These are phyloP conservation scores for Cyanistes caeruleus DNA, from an alignment of 2,113 vertebrate species.

Conservation along the genomic window DNA sequence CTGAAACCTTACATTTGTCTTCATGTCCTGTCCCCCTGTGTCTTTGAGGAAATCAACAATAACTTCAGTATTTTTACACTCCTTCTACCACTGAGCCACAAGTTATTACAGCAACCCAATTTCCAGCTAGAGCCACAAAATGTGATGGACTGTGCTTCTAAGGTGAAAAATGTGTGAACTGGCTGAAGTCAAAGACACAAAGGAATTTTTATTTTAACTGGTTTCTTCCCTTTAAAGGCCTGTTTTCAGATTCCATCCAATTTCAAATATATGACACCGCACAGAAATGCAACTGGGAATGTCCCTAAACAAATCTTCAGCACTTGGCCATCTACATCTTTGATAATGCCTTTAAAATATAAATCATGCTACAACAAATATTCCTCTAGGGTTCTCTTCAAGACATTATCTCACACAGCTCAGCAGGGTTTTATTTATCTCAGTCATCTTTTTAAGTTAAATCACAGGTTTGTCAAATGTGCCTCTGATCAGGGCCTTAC, in stretches of 20 bases:
- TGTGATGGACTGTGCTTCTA: neutral
- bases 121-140: neutral
- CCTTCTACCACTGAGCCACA: neutral
- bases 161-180: neutral
- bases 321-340: neutral
- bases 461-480: slow-evolving; percentile 29
- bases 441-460: neutral
- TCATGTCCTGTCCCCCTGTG: neutral
- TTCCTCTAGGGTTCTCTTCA: neutral
- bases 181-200: neutral
- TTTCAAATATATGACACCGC: neutral
- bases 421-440: neutral
- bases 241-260: neutral
- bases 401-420: neutral
- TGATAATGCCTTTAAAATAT: neutral
- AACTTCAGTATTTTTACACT: neutral
- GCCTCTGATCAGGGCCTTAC: neutral
- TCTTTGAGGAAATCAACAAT: neutral
- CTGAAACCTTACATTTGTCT: neutral
- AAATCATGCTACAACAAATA: neutral
- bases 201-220: neutral
- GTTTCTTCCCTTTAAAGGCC: neutral
- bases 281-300: neutral
- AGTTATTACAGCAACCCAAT: neutral
- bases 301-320: neutral